A percentile compares a stretch with the other conserved stretches of the same genome.
Evolutionary conservation across 37 sponge, comb jelly and placozoan species (phyloP).

Genomic region (Lycopodina hypogea): DNA sequence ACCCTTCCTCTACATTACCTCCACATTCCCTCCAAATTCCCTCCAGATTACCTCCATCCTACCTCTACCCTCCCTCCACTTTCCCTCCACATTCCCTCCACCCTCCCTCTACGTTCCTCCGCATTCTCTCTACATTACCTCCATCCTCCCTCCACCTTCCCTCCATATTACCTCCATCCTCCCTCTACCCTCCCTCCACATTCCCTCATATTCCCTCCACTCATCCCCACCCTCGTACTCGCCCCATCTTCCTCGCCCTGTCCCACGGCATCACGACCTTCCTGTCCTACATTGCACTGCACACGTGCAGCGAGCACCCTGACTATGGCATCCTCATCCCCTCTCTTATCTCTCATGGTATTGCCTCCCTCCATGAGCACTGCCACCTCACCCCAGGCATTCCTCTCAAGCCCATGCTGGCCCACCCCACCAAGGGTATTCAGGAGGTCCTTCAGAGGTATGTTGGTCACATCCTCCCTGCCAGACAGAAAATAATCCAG

Average conservation of each 20-base stretch:
- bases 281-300: background rate
- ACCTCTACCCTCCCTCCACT: too few relatives aligned
- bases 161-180: too few relatives aligned
- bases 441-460: conserved; percentile 74
- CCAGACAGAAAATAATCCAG: conserved; percentile 10
- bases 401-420: conserved; percentile 99
- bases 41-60: too few relatives aligned
- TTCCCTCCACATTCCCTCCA: too few relatives aligned
- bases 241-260: background rate
- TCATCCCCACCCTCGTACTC: background rate
- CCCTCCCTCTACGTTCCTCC: too few relatives aligned
- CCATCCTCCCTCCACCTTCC: too few relatives aligned
- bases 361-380: conserved; percentile 66
- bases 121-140: too few relatives aligned
- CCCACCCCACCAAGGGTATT: conserved; percentile 97
- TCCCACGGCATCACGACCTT: background rate
- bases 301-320: conserved; percentile 80
- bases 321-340: conserved; percentile 86
- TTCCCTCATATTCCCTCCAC: background rate
- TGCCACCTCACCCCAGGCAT: conserved; percentile 94
- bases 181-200: background rate
- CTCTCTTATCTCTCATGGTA: conserved; percentile 74
- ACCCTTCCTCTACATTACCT: too few relatives aligned
- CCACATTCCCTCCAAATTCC: too few relatives aligned
- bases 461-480: background rate